These are phyloP conservation scores for Leucoptera coffeella DNA, from an alignment of 2,888 invertebrate genomes.

Conservation along the genomic window DNA sequence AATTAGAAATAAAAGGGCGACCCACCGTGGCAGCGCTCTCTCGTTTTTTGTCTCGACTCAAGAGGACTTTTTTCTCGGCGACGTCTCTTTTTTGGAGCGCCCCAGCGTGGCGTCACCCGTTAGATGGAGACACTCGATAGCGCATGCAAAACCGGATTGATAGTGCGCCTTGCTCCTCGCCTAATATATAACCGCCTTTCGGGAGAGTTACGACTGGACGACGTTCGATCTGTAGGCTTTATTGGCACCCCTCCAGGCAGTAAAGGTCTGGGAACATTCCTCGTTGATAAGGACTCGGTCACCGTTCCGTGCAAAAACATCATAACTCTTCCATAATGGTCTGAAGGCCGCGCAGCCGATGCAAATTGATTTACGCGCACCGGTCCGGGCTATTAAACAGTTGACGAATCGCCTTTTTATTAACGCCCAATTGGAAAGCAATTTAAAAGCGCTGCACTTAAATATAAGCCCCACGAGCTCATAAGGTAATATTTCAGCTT, in stretches of 20 bases:
- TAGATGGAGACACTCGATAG: conserved; percentile 39
- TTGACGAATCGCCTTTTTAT: too few relatives aligned
- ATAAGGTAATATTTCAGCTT: too few relatives aligned
- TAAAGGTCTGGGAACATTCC: conserved; percentile 17
- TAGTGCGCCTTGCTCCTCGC: conserved; percentile 28
- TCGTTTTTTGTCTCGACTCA: too few relatives aligned
- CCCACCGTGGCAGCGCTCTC: too few relatives aligned
- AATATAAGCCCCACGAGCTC: too few relatives aligned
- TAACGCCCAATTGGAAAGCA: too few relatives aligned
- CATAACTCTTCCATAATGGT: conserved; percentile 29
- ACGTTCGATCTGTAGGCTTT: conserved; percentile 30
- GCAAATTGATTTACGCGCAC: too few relatives aligned
- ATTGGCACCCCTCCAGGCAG: conserved; percentile 37
- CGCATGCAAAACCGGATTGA: conserved; percentile 40
- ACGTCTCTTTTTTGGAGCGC: conserved; percentile 4
- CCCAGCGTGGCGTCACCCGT: conserved; percentile 6
- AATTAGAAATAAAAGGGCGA: too few relatives aligned
- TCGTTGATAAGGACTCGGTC: conserved; percentile 30
- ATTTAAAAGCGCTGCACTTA: too few relatives aligned
- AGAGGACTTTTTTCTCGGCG: conserved; percentile 6
- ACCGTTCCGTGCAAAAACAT: conserved; percentile 37
- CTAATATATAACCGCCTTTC: conserved; percentile 27
- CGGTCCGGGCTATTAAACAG: too few relatives aligned
- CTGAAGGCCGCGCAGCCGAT: too few relatives aligned
- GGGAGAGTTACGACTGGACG: conserved; percentile 28